Percentiles rank a stretch among this genome's conserved stretches.
These are phyloP conservation scores for Galeopsomyia nigrocyanea DNA, from an alignment of 2,888 invertebrate genomes.

Conservation along the genomic window DNA sequence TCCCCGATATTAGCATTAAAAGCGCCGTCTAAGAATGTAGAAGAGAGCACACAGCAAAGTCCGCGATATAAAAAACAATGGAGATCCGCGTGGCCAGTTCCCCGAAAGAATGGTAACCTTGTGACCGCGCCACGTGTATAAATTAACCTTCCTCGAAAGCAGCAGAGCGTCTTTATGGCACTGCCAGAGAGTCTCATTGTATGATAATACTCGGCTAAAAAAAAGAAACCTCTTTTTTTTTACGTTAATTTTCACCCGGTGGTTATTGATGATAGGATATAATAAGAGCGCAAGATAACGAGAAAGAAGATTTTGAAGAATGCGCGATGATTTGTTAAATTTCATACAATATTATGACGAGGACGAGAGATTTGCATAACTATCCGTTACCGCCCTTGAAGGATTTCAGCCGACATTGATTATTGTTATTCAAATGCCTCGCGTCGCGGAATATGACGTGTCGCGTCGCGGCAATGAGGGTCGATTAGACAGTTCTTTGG, in stretches of 20 bases:
- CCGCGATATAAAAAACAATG: constrained; percentile 56
- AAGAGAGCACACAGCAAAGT: no score
- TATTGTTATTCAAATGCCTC: constrained; percentile 64
- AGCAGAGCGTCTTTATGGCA: constrained; percentile 12
- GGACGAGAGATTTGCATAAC: constrained; percentile 57
- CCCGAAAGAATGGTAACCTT: constrained; percentile 46
- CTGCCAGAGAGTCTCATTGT: constrained; percentile 3
- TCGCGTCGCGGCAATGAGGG: constrained; percentile 38
- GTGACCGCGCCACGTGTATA: constrained; percentile 23
- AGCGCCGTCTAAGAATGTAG: constrained; percentile 52
- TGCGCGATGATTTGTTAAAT: constrained; percentile 56
- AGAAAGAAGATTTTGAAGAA: constrained; percentile 1
- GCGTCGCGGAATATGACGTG: constrained; percentile 40
- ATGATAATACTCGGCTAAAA: constrained; percentile 2
- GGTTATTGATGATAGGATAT: no score
- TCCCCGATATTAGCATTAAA: constrained; percentile 64
- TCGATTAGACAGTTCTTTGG: constrained; percentile 14
- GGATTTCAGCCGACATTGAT: constrained; percentile 50
- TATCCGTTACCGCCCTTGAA: constrained; percentile 54
- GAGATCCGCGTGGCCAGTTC: constrained; percentile 53
- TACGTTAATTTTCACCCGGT: no score
- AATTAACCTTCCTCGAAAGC: constrained; percentile 16
- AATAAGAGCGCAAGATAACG: not conserved
- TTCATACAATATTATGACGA: constrained; percentile 59
- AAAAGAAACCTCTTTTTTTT: no score